Base-by-base conservation (phyloP, 2,888 invertebrate genomes). In the Melinaea marsaeus region DNA sequence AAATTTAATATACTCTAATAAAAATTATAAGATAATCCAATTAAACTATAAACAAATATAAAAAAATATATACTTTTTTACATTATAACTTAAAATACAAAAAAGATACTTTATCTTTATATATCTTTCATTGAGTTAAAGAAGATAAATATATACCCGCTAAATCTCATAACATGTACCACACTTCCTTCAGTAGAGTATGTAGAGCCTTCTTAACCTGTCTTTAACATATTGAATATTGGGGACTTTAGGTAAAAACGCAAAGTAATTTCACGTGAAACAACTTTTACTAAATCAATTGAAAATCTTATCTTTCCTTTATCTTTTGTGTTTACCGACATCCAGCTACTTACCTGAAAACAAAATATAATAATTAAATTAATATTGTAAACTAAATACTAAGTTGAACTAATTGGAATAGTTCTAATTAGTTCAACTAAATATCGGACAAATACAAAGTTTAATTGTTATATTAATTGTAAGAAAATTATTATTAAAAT, bases 291-390 rank as follows among this genome's bases (percentile, higher is more conserved):
- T 58, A 37, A 60, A 45, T 58, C 62, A 60, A 46, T 22, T 57
- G 13, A 42, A 55, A 42, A 32, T 47, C 46, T 45, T 34, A 51
- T 46, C 58, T 51, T 58, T 46, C 22, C 55, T 60, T 35, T n/a
- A 33, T 34, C 5, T 4, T 42, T 60, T 33, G 13, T 35, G 42
- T 7, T 4, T 42, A 54, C n/a, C 7, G 3, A 13, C 22, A 51
- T 65, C 57, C 69, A 55, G 72, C 70, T 73, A 86, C 87, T 86
- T 86, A 87, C 87, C 87, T 86, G 83, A 22, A 81, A 85, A 76
- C 67, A 75, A 73, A 71, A 69, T 72, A 71, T 70, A 62, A 32
- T 22, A 22, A 22, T 22, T 22, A 22, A 22, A 22, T 22, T 22
- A 22, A 22, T 22, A 22, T 22, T 22, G 1, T 22, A 22, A 22